Conservation (phyloP, 2,888 invertebrate genomes). For the Didymodactylos carnosus region DNA sequence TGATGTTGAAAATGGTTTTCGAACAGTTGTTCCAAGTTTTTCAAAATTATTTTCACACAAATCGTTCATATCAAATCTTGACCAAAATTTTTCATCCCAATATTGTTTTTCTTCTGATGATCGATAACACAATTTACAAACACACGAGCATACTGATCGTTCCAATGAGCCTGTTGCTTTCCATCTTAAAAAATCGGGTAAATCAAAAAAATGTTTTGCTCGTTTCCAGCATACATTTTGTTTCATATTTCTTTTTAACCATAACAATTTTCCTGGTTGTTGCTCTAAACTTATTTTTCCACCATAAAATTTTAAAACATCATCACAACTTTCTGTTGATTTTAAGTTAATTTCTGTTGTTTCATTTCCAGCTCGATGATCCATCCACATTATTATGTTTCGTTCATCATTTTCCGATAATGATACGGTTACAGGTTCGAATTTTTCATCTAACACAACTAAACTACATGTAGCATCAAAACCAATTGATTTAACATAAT, state of each 20-base stretch:
- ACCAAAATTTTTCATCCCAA: slow-evolving; percentile 57
- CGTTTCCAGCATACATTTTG: slow-evolving; percentile 45
- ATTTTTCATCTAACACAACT: slow-evolving; percentile 53
- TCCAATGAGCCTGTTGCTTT: slow-evolving; percentile 55
- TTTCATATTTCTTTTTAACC: slow-evolving; percentile 49
- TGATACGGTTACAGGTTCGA: slow-evolving; percentile 31
- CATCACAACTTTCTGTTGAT: slow-evolving; percentile 44
- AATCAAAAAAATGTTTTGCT: slow-evolving; percentile 60
- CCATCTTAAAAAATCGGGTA: slow-evolving; percentile 82
- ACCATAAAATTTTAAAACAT: slow-evolving; percentile 57
- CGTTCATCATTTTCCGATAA: slow-evolving; percentile 38
- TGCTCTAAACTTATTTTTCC: slow-evolving; percentile 85
- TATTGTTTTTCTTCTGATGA: slow-evolving; percentile 36
- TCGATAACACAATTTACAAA: slow-evolving; percentile 76
- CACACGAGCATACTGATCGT: slow-evolving; percentile 70
- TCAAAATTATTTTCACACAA: slow-evolving; percentile 40
- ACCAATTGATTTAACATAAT: slow-evolving; percentile 48
- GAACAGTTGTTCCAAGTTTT: slow-evolving; percentile 24
- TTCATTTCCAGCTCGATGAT: slow-evolving; percentile 42
- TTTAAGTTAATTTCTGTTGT: slow-evolving; percentile 57
- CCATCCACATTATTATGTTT: slow-evolving; percentile 35
- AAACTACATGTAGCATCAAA: slow-evolving; percentile 89
- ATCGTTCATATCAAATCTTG: slow-evolving; percentile 53
- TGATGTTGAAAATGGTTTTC: slow-evolving; percentile 9
- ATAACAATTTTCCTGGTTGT: slow-evolving; percentile 77